phyloP scores from a whole-genome alignment of 2,797 vertebrate genomes.

The Poeciliopsis paucimaculata region DNA sequence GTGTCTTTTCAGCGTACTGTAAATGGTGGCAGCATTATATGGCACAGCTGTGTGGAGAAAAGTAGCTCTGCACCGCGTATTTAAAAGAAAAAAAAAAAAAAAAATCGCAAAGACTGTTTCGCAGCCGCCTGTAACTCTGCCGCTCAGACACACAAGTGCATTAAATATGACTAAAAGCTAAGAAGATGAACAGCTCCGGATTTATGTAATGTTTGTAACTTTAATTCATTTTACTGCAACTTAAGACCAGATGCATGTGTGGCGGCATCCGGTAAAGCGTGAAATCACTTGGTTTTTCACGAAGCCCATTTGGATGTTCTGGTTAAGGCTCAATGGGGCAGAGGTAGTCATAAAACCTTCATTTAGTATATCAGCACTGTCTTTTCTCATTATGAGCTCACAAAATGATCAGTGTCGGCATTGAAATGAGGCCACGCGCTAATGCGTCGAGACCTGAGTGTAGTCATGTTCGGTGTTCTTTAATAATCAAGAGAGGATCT shows the following conservation, averaged over 20 bases:
- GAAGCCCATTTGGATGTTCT: constrained; percentile 67
- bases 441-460: constrained; percentile 35
- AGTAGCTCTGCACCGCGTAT: constrained; percentile 19
- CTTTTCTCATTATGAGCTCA: constrained; percentile 54
- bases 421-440: constrained; percentile 30
- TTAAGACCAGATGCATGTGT: constrained; percentile 60
- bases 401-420: constrained; percentile 53
- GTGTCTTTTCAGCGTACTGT: constrained; percentile 44
- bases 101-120: constrained; percentile 10
- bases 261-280: constrained; percentile 59
- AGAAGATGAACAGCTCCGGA: constrained; percentile 39
- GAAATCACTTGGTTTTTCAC: constrained; percentile 74
- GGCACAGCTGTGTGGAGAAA: constrained; percentile 15
- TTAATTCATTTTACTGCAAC: constrained; percentile 50
- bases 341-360: constrained; percentile 67
- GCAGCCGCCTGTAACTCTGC: constrained; percentile 12
- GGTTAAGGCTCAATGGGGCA: constrained; percentile 75
- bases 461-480: constrained; percentile 14
- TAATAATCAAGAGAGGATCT: constrained; percentile 12
- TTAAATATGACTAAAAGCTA: constrained; percentile 42
- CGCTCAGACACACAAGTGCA: constrained; percentile 4
- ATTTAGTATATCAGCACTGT: constrained; percentile 62
- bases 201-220: constrained; percentile 45
- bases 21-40: constrained; percentile 51
- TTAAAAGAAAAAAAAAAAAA: constrained; percentile 13